Base-by-base conservation (phyloP, 2,888 invertebrate genomes). In the Leucozona laternaria region DNA sequence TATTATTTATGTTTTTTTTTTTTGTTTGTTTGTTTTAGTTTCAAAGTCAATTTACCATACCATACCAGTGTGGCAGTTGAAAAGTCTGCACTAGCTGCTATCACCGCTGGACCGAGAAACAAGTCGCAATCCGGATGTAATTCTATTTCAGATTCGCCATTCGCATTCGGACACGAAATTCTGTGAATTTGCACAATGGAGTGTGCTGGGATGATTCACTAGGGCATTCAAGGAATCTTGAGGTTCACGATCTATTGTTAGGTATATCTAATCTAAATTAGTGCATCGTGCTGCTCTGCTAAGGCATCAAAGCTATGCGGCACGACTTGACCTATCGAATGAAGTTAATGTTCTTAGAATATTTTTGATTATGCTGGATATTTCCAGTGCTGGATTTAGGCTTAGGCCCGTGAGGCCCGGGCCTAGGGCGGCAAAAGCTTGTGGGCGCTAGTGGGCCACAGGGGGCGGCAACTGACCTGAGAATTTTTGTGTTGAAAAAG, bases 131-230 rank as follows among this genome's bases (percentile, higher is more conserved):
- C n/a, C 6, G 25, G 15, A 66, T 66, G 45, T 17, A 50, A 66
- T 48, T 43, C 28, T 7, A 17, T 17, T 20, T 11, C 15, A 2
- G 2, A 25, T 50, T 10, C 20, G n/a, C n/a, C n/a, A n/a, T 34
- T 34, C 13, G 48, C 13, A 20, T 25, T 53, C 48, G 17, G 20
- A 48, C 28, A 15, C 48, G 20, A 66, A 40, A 50, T 66, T 66
- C 34, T 15, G 2, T 48, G 31, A 7, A 28, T 7, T 31, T 50
- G 5, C 48, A 50, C 34, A 31, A 48, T 48, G 8, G 48, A 50
- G 66, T 48, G 48, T 48, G 48, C 28, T 66, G 66, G 48, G 48
- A 20, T 50, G 34, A 66, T 34, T 48, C 34, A 34, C 48, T 11
- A 22, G 48, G 66, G 48, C 6, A 34, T 48, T 6, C 5, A 20